Evolutionary conservation across 1,140 invertebrate genomes (phyloP).

Genomic region (Leptinotarsa lineolata): DNA sequence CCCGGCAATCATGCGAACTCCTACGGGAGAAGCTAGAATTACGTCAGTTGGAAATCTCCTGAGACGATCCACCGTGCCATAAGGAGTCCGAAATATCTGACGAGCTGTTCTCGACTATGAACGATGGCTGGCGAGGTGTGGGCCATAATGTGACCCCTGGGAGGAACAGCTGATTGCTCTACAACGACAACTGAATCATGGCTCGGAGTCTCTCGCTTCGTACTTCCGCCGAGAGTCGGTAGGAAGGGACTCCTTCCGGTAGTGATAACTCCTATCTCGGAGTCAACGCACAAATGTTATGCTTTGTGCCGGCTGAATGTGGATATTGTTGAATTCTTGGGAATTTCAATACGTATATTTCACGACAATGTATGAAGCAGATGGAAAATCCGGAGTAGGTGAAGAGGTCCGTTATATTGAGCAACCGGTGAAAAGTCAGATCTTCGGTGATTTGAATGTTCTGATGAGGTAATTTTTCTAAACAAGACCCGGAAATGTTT

Average conservation of each 20-base stretch:
- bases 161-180: slow-evolving; percentile 42
- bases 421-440: too few relatives aligned
- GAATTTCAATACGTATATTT: too few relatives aligned
- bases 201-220: not conserved
- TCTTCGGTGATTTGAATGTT: too few relatives aligned
- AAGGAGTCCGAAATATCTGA: slow-evolving; percentile 42
- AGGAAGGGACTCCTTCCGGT: slow-evolving; percentile 19
- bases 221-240: slow-evolving; percentile 16
- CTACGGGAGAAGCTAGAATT: slow-evolving; percentile 48
- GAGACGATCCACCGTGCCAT: slow-evolving; percentile 42
- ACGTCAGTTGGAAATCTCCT: slow-evolving; percentile 46
- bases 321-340: slow-evolving; percentile 4
- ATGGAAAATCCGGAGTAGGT: too few relatives aligned
- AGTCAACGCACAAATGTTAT: slow-evolving; percentile 11
- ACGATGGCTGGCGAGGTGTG: slow-evolving; percentile 37
- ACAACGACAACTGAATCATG: slow-evolving; percentile 39
- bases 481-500: too few relatives aligned
- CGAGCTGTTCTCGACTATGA: slow-evolving; percentile 33
- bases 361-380: too few relatives aligned
- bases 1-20: slow-evolving; percentile 51
- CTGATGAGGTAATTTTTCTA: too few relatives aligned
- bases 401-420: too few relatives aligned
- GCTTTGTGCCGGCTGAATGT: not conserved
- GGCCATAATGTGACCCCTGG: slow-evolving; percentile 40
- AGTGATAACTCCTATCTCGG: slow-evolving; percentile 19